Base-by-base conservation (phyloP, 2,888 invertebrate species). In the Acleris literana region DNA sequence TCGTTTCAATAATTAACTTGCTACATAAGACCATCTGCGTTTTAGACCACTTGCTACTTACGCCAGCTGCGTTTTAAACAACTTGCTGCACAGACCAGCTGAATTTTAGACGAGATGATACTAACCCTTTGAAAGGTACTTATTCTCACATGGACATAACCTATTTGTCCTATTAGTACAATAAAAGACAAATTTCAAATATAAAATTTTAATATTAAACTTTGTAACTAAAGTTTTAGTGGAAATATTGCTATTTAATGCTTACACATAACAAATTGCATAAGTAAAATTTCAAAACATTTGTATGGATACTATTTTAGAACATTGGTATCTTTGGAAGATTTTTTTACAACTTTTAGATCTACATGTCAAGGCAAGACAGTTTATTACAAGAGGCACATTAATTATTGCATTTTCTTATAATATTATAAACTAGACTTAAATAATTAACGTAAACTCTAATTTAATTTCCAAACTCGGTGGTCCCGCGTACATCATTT, bases 341-440 rank as follows among this genome's bases (percentile, higher is more conserved):
- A 60, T 66, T 68, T 63, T 65, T 44, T 64, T 60, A 68, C 65
- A 76, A 70, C 56, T 54, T 55, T 70, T 72, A 71, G 71, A 73
- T 71, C 72, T 63, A 77, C 72, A 71, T 72, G 74, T 72, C 75
- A 82, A 82, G 88, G 88, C 88, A 89, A 88, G 88, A 87, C 81
- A 80, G 76, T 74, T 75, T 78, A 81, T 76, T 55, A 61, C 54
- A 70, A 74, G 86, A 86, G 86, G 87, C 87, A 88, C 88, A 72
- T 68, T 69, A 59, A 70, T 76, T 80, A 83, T 82, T 84, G 81
- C 83, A 65, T 74, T 71, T 17, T 48, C 68, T 74, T 64, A 63
- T 65, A 58, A 49, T 61, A 49, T 55, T 64, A 68, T 60, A 44
- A 16, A 18, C 39, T 29, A 7, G 52, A 17, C 54, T 20, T 39